Conservation (phyloP, 2,797 vertebrate species). For the Xerus rutilus region DNA sequence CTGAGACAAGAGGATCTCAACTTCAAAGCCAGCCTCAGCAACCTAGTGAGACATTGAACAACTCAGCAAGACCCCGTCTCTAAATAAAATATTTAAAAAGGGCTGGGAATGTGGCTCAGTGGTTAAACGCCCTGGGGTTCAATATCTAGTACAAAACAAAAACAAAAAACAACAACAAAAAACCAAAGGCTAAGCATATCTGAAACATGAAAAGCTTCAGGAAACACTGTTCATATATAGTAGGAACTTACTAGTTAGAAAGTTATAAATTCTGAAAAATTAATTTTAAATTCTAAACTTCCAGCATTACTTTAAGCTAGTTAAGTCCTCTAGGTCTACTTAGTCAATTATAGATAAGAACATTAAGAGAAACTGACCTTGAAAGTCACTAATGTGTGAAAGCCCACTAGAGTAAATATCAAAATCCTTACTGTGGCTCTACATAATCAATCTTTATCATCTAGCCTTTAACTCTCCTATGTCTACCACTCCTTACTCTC, state of each 20-base stretch:
- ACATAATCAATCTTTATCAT: background rate
- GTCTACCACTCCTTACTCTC: background rate
- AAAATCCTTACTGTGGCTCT: background rate
- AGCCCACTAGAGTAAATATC: background rate
- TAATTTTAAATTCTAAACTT: constrained; percentile 16
- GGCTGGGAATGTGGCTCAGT: too few species aligned
- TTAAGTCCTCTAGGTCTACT: background rate
- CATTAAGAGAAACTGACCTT: background rate
- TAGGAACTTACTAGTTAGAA: background rate
- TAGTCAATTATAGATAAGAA: background rate
- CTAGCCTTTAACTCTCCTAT: background rate
- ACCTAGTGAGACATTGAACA: too few species aligned
- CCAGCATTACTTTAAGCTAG: background rate
- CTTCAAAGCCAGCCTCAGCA: too few species aligned
- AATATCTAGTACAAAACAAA: too few species aligned
- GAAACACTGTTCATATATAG: background rate
- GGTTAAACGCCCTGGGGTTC: too few species aligned
- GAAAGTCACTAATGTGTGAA: background rate
- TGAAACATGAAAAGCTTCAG: constrained; percentile 15
- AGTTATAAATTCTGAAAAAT: constrained; percentile 4
- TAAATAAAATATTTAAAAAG: too few species aligned
- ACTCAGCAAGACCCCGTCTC: too few species aligned
- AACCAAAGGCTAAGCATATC: background rate
- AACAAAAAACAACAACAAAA: too few species aligned
- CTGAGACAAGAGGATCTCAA: too few species aligned